Percentiles rank a stretch among this genome's conserved stretches.
These are phyloP conservation scores for Rhea pennata DNA, from an alignment of 2,113 vertebrate species.

Conservation along the genomic window DNA sequence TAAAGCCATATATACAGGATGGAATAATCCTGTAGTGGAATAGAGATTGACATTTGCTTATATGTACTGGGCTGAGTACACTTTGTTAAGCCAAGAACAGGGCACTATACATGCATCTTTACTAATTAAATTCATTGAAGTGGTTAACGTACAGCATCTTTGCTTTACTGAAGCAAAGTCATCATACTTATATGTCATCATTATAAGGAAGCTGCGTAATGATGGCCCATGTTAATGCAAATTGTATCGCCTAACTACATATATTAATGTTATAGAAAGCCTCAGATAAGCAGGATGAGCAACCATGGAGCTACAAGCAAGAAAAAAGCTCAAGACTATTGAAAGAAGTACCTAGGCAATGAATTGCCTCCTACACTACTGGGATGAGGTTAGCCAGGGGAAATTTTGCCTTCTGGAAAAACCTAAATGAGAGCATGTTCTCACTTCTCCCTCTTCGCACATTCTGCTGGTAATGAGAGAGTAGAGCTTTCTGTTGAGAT, in stretches of 20 bases:
- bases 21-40: neutral
- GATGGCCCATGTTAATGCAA: neutral
- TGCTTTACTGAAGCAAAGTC: neutral
- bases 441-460: neutral
- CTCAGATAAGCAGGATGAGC: neutral
- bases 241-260: constrained; percentile 2
- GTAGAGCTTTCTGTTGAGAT: neutral
- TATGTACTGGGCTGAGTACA: neutral
- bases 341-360: neutral
- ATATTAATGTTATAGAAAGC: neutral
- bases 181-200: neutral
- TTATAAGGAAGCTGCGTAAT: constrained; percentile 12
- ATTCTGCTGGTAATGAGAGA: neutral
- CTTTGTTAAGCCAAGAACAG: neutral
- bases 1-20: neutral
- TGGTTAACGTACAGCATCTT: neutral
- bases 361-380: neutral
- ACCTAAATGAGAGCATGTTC: neutral
- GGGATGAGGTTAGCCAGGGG: neutral
- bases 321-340: neutral
- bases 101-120: neutral
- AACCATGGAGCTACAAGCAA: neutral
- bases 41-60: neutral
- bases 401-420: neutral
- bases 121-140: neutral